These are phyloP conservation scores for Yponomeuta sedellus DNA, from an alignment of 2,888 invertebrate genomes.

Conservation along the genomic window DNA sequence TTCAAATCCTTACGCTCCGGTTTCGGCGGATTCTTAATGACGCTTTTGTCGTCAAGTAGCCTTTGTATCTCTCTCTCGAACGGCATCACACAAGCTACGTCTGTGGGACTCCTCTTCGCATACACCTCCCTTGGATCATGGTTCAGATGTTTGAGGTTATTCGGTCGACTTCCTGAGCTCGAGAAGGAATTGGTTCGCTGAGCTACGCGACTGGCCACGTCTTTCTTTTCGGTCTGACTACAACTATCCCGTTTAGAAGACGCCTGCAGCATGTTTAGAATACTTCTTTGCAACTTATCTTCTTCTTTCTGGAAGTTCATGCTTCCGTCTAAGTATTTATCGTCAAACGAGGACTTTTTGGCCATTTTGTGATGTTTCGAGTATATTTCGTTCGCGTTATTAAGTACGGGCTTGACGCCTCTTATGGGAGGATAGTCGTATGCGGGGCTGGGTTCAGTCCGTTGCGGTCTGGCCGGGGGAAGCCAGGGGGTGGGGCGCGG, in stretches of 20 bases:
- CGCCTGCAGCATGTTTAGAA: constrained; percentile 71
- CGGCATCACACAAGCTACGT: constrained; percentile 77
- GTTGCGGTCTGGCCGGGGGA: constrained; percentile 59
- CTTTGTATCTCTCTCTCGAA: constrained; percentile 89
- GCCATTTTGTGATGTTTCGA: constrained; percentile 54
- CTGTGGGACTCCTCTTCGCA: constrained; percentile 61
- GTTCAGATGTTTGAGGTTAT: constrained; percentile 72
- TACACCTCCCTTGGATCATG: constrained; percentile 66
- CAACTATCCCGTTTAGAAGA: constrained; percentile 79
- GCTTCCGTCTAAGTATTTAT: constrained; percentile 56
- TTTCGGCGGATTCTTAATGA: constrained; percentile 78
- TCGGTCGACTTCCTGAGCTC: constrained; percentile 67
- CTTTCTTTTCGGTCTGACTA: constrained; percentile 81
- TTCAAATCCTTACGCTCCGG: constrained; percentile 78
- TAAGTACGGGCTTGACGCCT: constrained; percentile 48
- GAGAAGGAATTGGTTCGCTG: constrained; percentile 72
- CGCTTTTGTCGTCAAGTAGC: constrained; percentile 83
- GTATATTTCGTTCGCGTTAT: constrained; percentile 59
- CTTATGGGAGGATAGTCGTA: constrained; percentile 79
- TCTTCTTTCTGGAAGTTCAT: constrained; percentile 64
- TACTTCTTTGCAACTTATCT: constrained; percentile 66
- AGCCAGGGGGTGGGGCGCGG: constrained; percentile 74
- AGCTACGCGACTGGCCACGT: constrained; percentile 56
- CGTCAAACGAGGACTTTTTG: constrained; percentile 59
- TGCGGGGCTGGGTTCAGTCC: constrained; percentile 72